Evolutionary conservation across 2,113 vertebrate species (phyloP).

Genomic region (Chaetops frenatus): DNA sequence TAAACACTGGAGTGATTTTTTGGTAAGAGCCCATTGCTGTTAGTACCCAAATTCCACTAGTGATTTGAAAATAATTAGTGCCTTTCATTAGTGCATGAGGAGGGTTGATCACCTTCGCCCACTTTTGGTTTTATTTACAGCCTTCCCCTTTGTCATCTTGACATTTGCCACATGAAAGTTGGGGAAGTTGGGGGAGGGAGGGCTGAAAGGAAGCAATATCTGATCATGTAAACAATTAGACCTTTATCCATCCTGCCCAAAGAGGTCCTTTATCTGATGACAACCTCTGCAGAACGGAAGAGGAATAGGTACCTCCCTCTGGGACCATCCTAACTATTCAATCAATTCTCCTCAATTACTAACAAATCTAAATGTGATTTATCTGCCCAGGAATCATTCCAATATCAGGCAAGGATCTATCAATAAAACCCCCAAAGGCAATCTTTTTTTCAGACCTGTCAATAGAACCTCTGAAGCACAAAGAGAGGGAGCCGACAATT

Average conservation of each 20-base stretch:
- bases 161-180: background rate
- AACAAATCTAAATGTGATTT: slow-evolving; percentile 99
- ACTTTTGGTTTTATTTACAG: slow-evolving; percentile 14
- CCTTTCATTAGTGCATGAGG: background rate
- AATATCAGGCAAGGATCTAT: slow-evolving; percentile 92
- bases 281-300: slow-evolving; percentile 61
- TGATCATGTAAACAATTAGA: slow-evolving; percentile 73
- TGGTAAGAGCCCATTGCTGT: background rate
- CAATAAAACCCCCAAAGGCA: slow-evolving; percentile 90
- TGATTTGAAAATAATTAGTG: background rate
- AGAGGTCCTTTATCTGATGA: slow-evolving; percentile 64
- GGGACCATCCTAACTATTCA: slow-evolving; percentile 78
- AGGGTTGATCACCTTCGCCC: background rate
- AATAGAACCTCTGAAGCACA: slow-evolving; percentile 89
- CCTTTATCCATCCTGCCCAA: slow-evolving; percentile 45
- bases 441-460: slow-evolving; percentile 93
- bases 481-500: slow-evolving; percentile 81
- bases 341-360: slow-evolving; percentile 99
- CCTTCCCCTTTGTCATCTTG: background rate
- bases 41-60: background rate
- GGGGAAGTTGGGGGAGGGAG: background rate
- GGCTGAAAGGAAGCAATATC: slow-evolving; percentile 34
- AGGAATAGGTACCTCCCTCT: slow-evolving; percentile 71
- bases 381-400: slow-evolving; percentile 98
- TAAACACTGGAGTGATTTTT: background rate